Conservation (phyloP, 1,140 invertebrate species). For the Condylostylus longicornis region DNA sequence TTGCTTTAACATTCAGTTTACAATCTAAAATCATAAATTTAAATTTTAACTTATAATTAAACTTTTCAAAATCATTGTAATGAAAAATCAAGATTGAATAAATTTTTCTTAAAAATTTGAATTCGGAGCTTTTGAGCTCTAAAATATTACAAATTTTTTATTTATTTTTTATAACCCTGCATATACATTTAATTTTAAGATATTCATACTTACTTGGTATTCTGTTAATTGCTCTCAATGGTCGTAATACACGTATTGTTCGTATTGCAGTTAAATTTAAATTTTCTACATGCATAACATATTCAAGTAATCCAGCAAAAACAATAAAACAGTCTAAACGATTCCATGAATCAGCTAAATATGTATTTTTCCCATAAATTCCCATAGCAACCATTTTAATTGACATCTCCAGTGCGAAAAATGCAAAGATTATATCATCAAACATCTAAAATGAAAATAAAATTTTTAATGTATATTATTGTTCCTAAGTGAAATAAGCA, state of each 20-base stretch:
- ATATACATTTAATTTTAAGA: too few relatives aligned
- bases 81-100: too few relatives aligned
- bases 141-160: not conserved
- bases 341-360: slow-evolving; percentile 97
- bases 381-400: slow-evolving; percentile 99
- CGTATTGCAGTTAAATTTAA: slow-evolving; percentile 96
- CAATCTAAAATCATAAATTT: too few relatives aligned
- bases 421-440: slow-evolving; percentile 96
- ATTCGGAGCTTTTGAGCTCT: too few relatives aligned
- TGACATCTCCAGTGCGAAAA: slow-evolving; percentile 91
- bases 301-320: slow-evolving; percentile 83
- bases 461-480: slow-evolving; percentile 1
- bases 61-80: too few relatives aligned
- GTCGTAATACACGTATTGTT: slow-evolving; percentile 90
- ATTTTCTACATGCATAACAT: slow-evolving; percentile 89
- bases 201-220: slow-evolving; percentile 94
- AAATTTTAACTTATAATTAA: too few relatives aligned
- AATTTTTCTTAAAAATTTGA: too few relatives aligned
- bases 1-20: too few relatives aligned
- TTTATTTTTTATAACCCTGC: too few relatives aligned
- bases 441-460: slow-evolving; percentile 54
- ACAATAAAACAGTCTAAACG: slow-evolving; percentile 98
- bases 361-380: slow-evolving; percentile 84
- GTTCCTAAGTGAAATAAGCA: too few relatives aligned
- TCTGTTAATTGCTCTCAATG: slow-evolving; percentile 93